Evolutionary conservation across 2,888 invertebrate genomes (phyloP).

Genomic region (Drosophila subquinaria): DNA sequence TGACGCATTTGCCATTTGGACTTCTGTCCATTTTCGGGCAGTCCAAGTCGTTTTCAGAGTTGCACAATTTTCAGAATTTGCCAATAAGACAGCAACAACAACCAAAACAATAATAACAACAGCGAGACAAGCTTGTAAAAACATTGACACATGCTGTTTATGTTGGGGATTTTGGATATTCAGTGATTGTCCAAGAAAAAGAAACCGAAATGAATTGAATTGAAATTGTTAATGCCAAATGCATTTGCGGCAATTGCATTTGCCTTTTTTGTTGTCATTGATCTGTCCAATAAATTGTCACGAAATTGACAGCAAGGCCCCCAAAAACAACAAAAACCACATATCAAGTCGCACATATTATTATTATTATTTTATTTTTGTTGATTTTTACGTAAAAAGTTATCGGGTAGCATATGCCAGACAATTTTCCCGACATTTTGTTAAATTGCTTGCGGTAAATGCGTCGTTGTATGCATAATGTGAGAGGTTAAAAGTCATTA

Average conservation of each 20-base stretch:
- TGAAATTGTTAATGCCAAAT: constrained; percentile 57
- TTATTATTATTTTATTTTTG: constrained; percentile 8
- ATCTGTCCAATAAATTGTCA: constrained; percentile 79
- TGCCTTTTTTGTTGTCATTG: constrained; percentile 67
- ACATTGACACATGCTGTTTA: constrained; percentile 62
- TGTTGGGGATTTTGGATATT: constrained; percentile 27
- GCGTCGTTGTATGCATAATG: constrained; percentile 36
- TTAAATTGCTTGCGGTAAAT: constrained; percentile 30
- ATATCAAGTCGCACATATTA: constrained; percentile 43
- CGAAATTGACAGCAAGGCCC: constrained; percentile 59
- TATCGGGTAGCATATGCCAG: constrained; percentile 8
- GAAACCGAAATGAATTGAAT: constrained; percentile 54
- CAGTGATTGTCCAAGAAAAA: constrained; percentile 42
- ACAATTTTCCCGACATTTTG: constrained; percentile 2
- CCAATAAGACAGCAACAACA: constrained; percentile 45
- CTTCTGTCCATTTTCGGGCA: constrained; percentile 67
- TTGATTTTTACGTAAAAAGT: neutral
- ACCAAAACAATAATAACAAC: constrained; percentile 12
- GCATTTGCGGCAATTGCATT: constrained; percentile 67
- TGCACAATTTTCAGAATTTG: constrained; percentile 63
- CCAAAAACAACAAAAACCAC: constrained; percentile 26
- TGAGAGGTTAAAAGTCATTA: constrained; percentile 54
- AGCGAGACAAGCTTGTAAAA: constrained; percentile 34
- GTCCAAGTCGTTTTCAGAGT: constrained; percentile 46
- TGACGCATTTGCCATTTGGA: constrained; percentile 70